Evolutionary conservation across 2,888 invertebrate genomes (phyloP), one percentile per base, ranked within the genome.

Genomic region (Gymnocheta viridis): DNA sequence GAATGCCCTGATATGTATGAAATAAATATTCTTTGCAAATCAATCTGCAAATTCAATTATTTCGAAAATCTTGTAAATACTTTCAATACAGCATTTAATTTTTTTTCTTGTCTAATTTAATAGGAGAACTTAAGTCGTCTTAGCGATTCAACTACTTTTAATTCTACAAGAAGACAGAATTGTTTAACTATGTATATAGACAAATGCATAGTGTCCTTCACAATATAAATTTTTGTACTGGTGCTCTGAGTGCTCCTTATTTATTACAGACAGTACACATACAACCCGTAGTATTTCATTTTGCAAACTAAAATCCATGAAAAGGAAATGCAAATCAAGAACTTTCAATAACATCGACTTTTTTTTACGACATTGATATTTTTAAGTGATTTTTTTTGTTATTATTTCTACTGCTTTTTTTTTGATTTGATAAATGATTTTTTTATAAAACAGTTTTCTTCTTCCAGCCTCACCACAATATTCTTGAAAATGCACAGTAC

Each of bases 371-470:
- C 35, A 72, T 49, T 66, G 44, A 56, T 17, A 19, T 64, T 64
- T 74, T 54, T 19, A 74, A 74, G 22, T 54, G 12, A 66, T 51
- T 76, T 64, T 74, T n/a, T 76, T 51, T 38, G 51, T 66, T 54
- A 44, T 56, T 44, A 56, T 76, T 76, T 64, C 64, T 54, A 64
- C 54, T 54, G 19, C 19, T 51, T n/a, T 64, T 51, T 64, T n/a
- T 29, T 29, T 17, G 5, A 5, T 29, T 41, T 1, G 4, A 10
- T 12, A 3, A 38, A 4, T 51, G 17, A 29, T 41, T 49, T 49
- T 32, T 1, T 51, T 35, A 29, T 32, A 29, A 19, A 74, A 49
- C 38, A 41, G 51, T 51, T 51, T 74, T 0, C n/a, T 64, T 41
- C n/a, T 41, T 41, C n/a, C 3, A 32, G 32, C 6, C 10, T 9